Percentiles rank a stretch among this genome's conserved stretches.
These are phyloP conservation scores for Brachionus calyciflorus DNA, from an alignment of 1,140 invertebrate species.

Conservation along the genomic window DNA sequence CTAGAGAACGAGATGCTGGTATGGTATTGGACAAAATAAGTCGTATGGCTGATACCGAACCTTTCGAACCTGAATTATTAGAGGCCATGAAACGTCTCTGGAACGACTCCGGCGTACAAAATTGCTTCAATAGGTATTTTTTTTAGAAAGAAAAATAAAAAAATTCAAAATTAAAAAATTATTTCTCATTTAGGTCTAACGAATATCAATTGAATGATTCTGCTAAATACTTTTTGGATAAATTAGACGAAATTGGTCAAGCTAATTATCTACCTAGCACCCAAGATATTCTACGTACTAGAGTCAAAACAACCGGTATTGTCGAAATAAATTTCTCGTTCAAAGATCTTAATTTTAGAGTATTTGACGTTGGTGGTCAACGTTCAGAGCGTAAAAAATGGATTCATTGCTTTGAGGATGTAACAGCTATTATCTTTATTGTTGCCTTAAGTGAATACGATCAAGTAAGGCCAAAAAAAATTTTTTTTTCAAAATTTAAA, in stretches of 20 bases:
- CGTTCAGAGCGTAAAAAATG: constrained; percentile 65
- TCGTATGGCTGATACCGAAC: constrained; percentile 98
- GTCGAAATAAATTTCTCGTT: constrained; percentile 99
- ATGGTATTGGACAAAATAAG: constrained; percentile 94
- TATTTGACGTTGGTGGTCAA: constrained; percentile 64
- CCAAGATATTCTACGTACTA: constrained; percentile 96
- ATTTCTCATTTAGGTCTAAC: too few species aligned
- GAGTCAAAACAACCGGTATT: constrained; percentile 99
- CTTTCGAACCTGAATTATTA: constrained; percentile 95
- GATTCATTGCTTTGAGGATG: constrained; percentile 57
- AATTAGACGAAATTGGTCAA: constrained; percentile 88
- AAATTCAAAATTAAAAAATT: too few species aligned
- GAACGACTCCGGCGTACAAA: constrained; percentile 92
- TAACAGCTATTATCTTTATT: constrained; percentile 49
- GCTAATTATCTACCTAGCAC: constrained; percentile 97
- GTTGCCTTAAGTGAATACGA: constrained; percentile 49
- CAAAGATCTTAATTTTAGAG: constrained; percentile 65
- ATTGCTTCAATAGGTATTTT: constrained; percentile 93
- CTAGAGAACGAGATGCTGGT: constrained; percentile 36
- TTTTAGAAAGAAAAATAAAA: too few species aligned
- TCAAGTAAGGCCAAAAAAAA: too few species aligned
- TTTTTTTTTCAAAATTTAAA: too few species aligned
- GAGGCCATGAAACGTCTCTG: constrained; percentile 97
- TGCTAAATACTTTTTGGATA: constrained; percentile 83
- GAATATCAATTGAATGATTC: constrained; percentile 99